Evolutionary conservation across 2,113 vertebrate species (phyloP).

Genomic region (Micromys minutus): DNA sequence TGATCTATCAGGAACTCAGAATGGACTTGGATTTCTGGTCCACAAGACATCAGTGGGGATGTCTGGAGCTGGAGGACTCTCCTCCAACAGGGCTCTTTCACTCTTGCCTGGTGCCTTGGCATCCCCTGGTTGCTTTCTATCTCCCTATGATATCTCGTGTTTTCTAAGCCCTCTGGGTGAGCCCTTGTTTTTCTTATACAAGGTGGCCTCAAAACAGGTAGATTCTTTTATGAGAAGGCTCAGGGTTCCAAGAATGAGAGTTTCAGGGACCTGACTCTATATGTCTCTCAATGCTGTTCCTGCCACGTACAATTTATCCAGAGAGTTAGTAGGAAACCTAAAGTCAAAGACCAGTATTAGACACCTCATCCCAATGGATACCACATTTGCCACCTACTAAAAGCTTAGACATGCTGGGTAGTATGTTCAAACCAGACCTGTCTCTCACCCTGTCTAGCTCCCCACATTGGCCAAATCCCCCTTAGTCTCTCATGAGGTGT

Average conservation of each 20-base stretch:
- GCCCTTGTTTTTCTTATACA: neutral
- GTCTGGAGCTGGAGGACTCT: neutral
- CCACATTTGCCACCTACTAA: neutral
- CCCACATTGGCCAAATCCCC: neutral
- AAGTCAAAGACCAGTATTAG: neutral
- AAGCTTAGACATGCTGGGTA: neutral
- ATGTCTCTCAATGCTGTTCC: neutral
- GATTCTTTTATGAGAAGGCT: neutral
- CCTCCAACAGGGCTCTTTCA: neutral
- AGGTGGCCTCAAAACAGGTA: neutral
- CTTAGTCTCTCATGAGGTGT: neutral
- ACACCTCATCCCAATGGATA: neutral
- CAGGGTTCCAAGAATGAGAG: neutral
- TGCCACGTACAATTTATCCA: neutral
- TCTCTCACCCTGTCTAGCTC: neutral
- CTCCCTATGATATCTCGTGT: neutral
- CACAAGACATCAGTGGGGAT: neutral
- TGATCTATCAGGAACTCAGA: neutral
- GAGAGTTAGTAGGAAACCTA: neutral
- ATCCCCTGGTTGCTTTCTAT: no score
- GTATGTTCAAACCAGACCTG: neutral
- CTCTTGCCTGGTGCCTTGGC: fast-evolving
- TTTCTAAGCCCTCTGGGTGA: neutral
- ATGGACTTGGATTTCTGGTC: neutral
- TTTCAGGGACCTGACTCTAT: neutral